A percentile compares a stretch with the other conserved stretches of the same genome.
Evolutionary conservation across 2,113 vertebrate species (phyloP).

Genomic region (Clarias batrachus): DNA sequence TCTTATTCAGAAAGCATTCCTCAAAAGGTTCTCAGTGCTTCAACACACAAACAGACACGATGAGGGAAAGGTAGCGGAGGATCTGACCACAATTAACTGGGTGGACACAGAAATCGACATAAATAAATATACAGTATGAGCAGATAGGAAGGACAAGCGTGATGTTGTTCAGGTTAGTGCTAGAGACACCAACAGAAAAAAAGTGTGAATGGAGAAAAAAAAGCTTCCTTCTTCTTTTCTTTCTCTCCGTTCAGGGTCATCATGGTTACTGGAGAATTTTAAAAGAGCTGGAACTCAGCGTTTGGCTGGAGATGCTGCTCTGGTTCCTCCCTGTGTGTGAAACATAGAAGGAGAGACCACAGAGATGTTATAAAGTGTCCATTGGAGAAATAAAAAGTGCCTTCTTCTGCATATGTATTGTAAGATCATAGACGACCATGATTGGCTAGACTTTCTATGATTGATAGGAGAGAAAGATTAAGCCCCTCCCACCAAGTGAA

Average conservation of each 20-base stretch:
- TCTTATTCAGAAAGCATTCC: neutral
- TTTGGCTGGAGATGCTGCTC: conserved; percentile 89
- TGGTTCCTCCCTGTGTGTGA: conserved; percentile 81
- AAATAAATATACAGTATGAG: neutral
- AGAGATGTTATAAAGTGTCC: neutral
- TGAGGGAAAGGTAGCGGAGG: conserved; percentile 42
- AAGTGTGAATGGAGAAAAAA: conserved; percentile 38
- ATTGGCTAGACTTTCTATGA: neutral
- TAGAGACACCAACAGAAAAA: conserved; percentile 50
- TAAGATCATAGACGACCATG: neutral
- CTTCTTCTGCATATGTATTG: neutral
- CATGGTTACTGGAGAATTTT: conserved; percentile 32
- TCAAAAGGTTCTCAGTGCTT: conserved; percentile 13
- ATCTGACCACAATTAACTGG: conserved; percentile 68
- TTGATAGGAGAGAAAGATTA: neutral
- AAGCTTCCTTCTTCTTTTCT: conserved; percentile 53
- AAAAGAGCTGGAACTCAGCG: conserved; percentile 75
- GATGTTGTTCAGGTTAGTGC: conserved; percentile 56
- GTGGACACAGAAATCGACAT: conserved; percentile 58
- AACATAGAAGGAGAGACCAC: neutral
- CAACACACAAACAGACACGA: conserved; percentile 47
- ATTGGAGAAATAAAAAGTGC: neutral
- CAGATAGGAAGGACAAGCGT: neutral
- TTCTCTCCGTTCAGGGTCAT: conserved; percentile 50
- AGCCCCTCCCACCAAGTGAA: neutral